Conservation (phyloP, 2,888 invertebrate genomes). For the Teinopalpus imperialis region DNA sequence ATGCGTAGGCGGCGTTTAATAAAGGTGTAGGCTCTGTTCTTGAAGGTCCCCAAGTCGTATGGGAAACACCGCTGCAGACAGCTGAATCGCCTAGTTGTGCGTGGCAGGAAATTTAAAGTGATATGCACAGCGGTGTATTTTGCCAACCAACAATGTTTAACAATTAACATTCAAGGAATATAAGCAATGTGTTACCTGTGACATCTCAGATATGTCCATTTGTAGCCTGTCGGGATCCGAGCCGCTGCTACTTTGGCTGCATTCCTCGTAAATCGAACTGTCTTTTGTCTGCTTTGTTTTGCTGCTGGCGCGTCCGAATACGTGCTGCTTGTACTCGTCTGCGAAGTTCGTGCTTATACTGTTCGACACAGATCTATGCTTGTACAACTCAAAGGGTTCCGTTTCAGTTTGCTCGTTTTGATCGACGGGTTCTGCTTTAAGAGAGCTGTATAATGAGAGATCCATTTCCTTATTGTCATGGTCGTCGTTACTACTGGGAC, state of each 20-base stretch:
- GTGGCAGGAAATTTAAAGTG: too few relatives aligned
- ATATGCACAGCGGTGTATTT: too few relatives aligned
- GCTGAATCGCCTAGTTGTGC: too few relatives aligned
- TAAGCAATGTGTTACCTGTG: too few relatives aligned
- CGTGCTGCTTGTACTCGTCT: conserved; percentile 66
- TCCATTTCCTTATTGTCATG: conserved; percentile 76
- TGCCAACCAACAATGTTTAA: too few relatives aligned
- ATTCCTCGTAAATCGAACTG: conserved; percentile 79
- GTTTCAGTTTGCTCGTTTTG: conserved; percentile 44
- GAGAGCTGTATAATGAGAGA: conserved; percentile 66
- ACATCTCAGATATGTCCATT: conserved; percentile 84
- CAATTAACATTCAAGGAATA: too few relatives aligned
- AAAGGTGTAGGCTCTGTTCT: too few relatives aligned
- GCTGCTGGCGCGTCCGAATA: conserved; percentile 49
- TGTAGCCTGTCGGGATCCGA: conserved; percentile 89
- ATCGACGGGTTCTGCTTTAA: conserved; percentile 64
- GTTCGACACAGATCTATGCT: conserved; percentile 47
- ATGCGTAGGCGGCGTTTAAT: too few relatives aligned
- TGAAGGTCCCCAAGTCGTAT: too few relatives aligned
- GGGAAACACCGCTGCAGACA: too few relatives aligned
- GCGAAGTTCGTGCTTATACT: conserved; percentile 52
- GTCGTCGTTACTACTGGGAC: conserved; percentile 64
- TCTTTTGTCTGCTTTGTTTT: conserved; percentile 63
- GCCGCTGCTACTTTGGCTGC: conserved; percentile 85
- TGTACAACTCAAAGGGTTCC: conserved; percentile 49